Percentiles rank a stretch among this genome's conserved stretches.
Evolutionary conservation across 1,140 invertebrate species (phyloP).

Genomic region (Hetaerina americana): DNA sequence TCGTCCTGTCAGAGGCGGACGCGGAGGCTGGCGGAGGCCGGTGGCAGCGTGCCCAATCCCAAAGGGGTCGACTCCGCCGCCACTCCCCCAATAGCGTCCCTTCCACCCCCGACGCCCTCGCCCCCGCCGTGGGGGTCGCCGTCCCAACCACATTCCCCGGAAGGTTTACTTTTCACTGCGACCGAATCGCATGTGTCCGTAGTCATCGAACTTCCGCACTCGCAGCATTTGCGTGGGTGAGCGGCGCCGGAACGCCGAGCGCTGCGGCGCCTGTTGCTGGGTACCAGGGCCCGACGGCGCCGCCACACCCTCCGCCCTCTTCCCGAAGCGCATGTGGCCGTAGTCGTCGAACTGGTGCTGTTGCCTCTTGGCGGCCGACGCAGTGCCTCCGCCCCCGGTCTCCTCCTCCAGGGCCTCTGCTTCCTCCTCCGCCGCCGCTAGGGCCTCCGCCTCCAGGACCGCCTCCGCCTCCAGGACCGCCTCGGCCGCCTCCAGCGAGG

Average conservation of each 20-base stretch:
- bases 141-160: too few species aligned
- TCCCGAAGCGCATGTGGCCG: slow-evolving; percentile 44
- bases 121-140: too few species aligned
- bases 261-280: too few species aligned
- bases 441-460: neutral
- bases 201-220: slow-evolving; percentile 46
- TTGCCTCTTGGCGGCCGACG: slow-evolving; percentile 29
- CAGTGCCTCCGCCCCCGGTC: neutral
- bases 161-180: too few species aligned
- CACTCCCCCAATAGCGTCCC: too few species aligned
- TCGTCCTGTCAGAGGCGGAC: too few species aligned
- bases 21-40: too few species aligned
- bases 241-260: too few species aligned
- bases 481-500: neutral
- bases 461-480: neutral
- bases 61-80: too few species aligned
- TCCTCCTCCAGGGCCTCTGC: neutral
- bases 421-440: neutral
- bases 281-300: too few species aligned
- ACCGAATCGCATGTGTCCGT: slow-evolving; percentile 54
- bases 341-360: slow-evolving; percentile 48
- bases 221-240: slow-evolving; percentile 23
- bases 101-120: too few species aligned
- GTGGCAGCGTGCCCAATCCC: too few species aligned
- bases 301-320: slow-evolving; percentile 29